Conservation (phyloP, 2,888 invertebrate species). For the Mimas tiliae region DNA sequence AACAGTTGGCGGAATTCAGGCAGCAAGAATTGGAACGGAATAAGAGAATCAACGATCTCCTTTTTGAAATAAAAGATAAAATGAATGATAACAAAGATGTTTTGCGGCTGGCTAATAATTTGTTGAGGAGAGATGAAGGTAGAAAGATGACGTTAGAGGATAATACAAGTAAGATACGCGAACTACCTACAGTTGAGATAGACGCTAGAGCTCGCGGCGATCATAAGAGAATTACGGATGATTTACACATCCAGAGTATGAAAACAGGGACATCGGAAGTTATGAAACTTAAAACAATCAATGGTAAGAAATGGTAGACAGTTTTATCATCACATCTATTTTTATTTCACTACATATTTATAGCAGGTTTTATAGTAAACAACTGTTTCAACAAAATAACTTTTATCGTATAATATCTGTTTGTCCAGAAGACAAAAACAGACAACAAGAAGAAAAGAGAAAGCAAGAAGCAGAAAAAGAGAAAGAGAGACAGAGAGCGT, state of each 20-base stretch:
- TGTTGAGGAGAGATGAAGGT: constrained; percentile 64
- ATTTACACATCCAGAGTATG: constrained; percentile 3
- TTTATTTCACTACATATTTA: not conserved
- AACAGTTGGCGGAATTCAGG: constrained; percentile 51
- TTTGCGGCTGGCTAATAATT: constrained; percentile 66
- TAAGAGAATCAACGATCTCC: constrained; percentile 64
- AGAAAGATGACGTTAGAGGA: constrained; percentile 46
- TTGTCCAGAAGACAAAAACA: no score
- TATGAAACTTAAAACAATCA: not conserved
- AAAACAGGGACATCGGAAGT: not conserved
- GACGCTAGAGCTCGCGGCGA: constrained; percentile 68
- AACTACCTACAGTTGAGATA: constrained; percentile 42
- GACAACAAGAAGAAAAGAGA: constrained; percentile 38
- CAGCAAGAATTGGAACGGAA: constrained; percentile 60
- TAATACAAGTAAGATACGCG: constrained; percentile 41
- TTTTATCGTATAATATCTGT: no score
- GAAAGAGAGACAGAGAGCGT: constrained; percentile 59
- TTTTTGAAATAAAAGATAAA: constrained; percentile 72
- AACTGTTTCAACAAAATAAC: no score
- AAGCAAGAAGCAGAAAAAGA: constrained; percentile 50
- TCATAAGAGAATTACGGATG: constrained; percentile 38
- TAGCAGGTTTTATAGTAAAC: not conserved
- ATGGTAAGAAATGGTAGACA: not conserved
- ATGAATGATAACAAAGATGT: constrained; percentile 79
- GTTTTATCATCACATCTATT: not conserved